A percentile compares a stretch with the other conserved stretches of the same genome.
These are phyloP conservation scores for Patella ulyssiponensis DNA, from an alignment of 2,888 invertebrate genomes.

Conservation along the genomic window DNA sequence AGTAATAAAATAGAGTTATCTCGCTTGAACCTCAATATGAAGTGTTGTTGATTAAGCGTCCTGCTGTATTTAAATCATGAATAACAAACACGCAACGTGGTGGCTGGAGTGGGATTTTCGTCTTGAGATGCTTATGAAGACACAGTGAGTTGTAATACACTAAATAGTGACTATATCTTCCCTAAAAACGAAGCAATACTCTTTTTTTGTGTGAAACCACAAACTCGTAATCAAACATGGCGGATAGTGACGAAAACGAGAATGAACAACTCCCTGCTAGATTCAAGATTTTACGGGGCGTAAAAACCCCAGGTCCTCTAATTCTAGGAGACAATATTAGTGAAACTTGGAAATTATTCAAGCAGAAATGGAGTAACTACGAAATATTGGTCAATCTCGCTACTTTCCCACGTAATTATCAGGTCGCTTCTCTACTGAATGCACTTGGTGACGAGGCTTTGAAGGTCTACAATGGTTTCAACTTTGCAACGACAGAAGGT, in stretches of 20 bases:
- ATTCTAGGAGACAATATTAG: too few species aligned
- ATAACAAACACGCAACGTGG: neutral
- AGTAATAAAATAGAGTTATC: too few species aligned
- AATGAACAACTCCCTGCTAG: too few species aligned
- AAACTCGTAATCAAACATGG: too few species aligned
- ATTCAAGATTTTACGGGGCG: too few species aligned
- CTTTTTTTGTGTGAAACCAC: neutral
- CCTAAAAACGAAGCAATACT: neutral
- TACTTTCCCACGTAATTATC: neutral
- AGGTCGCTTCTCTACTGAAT: neutral
- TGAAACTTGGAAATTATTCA: neutral
- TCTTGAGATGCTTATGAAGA: too few species aligned
- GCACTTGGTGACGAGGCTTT: constrained; percentile 22
- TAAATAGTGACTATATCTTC: too few species aligned
- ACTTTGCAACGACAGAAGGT: constrained; percentile 22
- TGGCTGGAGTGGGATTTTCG: neutral
- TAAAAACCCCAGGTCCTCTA: too few species aligned
- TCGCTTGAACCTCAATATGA: too few species aligned
- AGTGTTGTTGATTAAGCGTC: too few species aligned
- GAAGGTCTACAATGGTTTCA: constrained; percentile 19
- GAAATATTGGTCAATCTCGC: neutral
- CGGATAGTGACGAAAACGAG: too few species aligned
- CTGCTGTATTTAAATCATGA: neutral
- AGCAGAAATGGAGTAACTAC: neutral
- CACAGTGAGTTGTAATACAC: too few species aligned